Evolutionary conservation across 2,797 vertebrate species (phyloP), one percentile per base, ranked within the genome.

Genomic region (Myotis myotis): DNA sequence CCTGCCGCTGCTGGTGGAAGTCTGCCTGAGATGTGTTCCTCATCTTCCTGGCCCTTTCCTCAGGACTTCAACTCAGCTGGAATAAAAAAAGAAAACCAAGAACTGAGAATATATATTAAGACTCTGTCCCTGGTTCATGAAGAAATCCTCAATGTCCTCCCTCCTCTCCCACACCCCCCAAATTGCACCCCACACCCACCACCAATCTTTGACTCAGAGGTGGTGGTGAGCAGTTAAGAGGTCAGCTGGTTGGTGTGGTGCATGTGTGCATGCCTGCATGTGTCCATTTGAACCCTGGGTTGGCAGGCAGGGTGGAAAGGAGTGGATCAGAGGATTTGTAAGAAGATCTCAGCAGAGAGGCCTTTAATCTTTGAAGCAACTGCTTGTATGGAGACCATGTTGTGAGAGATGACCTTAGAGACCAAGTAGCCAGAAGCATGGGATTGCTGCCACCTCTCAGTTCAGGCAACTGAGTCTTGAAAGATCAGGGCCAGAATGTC

Each of bases 301-400:
- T 97, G 91, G 89, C 95, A 87, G 70, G 72, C 92, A 88, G 81
- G 64, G n/a, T 78, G 49, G 78, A 85, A 94, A 80, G 89, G 33
- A 94, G 62, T 30, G 55, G 80, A 75, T 78, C 76, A 89, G 87
- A 94, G 91, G 79, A 78, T 95, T 25, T 95, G 93, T 90, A 96
- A 96, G 83, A 82, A 91, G 95, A 96, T 90, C 87, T 71, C 85
- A 94, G 70, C 83, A 92, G 70, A 60, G 68, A 92, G 74, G 74
- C 36, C 93, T 93, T 95, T 92, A 44, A 95, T 95, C 93, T 84
- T 78, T 71, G 75, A 78, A 55, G 76, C 91, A 92, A 84, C 79
- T 87, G 83, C 49, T 66, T 74, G 16, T 60, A 22, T 13, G 51
- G 76, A 88, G 79, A 23, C 84, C 66, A 53, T 2, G 22, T n/a